Conservation (phyloP, 2,888 invertebrate species). For the Rhaphigaster nebulosa region DNA sequence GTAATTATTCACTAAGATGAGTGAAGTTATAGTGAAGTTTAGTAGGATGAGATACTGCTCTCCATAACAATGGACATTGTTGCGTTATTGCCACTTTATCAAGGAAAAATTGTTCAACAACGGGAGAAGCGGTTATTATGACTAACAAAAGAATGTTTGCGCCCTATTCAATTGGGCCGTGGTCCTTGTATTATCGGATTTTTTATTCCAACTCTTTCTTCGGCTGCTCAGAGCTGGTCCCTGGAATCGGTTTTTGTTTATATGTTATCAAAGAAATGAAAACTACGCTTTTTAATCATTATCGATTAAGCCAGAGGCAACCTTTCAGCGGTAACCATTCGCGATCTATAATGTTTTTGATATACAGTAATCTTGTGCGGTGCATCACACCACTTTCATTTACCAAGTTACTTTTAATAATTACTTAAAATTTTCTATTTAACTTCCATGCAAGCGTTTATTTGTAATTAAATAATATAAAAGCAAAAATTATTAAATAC, state of each 20-base stretch:
- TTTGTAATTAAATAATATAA: too few species aligned
- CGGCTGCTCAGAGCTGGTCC: background rate
- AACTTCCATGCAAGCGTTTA: too few species aligned
- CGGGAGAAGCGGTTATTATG: background rate
- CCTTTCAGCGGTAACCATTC: too few species aligned
- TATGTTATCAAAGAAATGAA: background rate
- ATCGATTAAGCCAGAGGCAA: too few species aligned
- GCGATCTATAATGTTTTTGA: too few species aligned
- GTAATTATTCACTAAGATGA: too few species aligned
- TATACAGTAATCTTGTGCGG: too few species aligned
- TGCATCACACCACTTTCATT: too few species aligned
- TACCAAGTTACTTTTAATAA: too few species aligned
- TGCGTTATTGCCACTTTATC: background rate
- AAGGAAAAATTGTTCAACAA: background rate
- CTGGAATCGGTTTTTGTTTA: background rate
- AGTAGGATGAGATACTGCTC: background rate
- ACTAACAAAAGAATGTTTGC: background rate
- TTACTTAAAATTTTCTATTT: too few species aligned
- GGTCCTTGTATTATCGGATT: background rate
- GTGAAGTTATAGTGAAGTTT: background rate
- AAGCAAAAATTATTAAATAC: too few species aligned
- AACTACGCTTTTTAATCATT: too few species aligned
- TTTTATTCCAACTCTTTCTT: background rate
- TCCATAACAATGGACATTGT: background rate
- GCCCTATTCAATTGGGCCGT: background rate